A percentile compares a stretch with the other conserved stretches of the same genome.
Conservation (phyloP, 2,797 vertebrate genomes). For the Mus minutoides region DNA sequence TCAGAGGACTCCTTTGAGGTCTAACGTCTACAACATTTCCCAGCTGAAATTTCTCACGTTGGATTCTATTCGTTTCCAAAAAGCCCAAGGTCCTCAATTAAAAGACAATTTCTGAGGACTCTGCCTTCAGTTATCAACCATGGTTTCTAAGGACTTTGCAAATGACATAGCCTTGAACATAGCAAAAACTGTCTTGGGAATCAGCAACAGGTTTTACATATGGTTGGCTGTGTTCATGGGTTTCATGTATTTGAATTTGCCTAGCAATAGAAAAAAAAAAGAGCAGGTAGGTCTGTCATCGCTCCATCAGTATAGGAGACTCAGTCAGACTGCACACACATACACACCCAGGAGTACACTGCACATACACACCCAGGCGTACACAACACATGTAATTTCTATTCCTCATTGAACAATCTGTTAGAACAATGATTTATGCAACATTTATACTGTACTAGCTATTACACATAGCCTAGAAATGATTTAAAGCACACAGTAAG, state of each 20-base stretch:
- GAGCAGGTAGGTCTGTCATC: no score
- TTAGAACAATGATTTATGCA: neutral
- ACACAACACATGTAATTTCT: neutral
- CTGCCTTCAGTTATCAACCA: neutral
- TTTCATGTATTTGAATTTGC: neutral
- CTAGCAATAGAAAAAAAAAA: neutral
- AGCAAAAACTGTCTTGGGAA: neutral
- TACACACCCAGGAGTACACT: neutral
- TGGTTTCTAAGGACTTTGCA: neutral
- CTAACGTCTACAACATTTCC: constrained; percentile 39
- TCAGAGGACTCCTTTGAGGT: constrained; percentile 1
- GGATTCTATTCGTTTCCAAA: constrained; percentile 33
- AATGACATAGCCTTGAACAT: neutral
- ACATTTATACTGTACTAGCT: neutral
- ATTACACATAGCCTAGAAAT: neutral
- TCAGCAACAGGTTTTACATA: neutral
- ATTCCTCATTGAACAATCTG: neutral
- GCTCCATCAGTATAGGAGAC: neutral
- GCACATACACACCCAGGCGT: neutral
- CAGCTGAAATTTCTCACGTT: constrained; percentile 49
- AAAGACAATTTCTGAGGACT: constrained; percentile 19
- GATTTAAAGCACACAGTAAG: neutral
- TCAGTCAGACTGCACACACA: neutral
- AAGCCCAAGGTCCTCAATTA: neutral
- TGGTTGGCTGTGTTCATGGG: no score